Evolutionary conservation across 2,888 invertebrate genomes (phyloP), one percentile per base, ranked within the genome.

Genomic region (Cryptophagus acutangulus): DNA sequence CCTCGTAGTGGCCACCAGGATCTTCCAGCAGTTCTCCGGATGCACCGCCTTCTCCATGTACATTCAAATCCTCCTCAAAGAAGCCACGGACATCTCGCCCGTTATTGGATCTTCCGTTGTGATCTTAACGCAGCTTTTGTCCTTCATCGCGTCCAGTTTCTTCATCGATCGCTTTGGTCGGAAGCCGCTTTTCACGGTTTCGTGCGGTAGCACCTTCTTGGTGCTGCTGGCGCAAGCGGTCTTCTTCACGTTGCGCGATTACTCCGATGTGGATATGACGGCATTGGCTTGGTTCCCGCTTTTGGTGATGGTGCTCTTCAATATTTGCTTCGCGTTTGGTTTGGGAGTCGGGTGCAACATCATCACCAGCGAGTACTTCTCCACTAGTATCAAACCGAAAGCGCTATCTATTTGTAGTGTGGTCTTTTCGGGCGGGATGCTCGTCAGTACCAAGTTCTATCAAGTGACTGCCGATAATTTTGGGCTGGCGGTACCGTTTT

Each of bases 21-120:
- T 55, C 16, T 51, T 56, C n/a, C 64, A 65, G 38, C 63, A 65
- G 41, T 58, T 58, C 33, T 56, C 54, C 18, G 66, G 66, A 5
- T 45, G 53, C 1, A 49, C 59, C 1, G 61, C 62, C 1, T 57
- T 63, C 31, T 49, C 51, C 3, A 40, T 57, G 14, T 63, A 66
- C 38, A 48, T 57, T 2, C 63, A 65, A 35, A 29, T 49, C 8
- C 38, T 56, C 2, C 35, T 56, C 14, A 30, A 36, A 13, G 26
- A 48, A 26, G 33, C 50, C 3, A 46, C 44, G 2, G 24, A 39
- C 2, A 24, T 43, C 10, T 35, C 42, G 3, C 38, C 38, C 29
- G 43, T 41, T 5, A 18, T 42, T 34, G 49, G 43, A 1, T 41
- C 53, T 1, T n/a, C 20, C 3, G 8, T 54, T 4, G 34, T 52